Evolutionary conservation across 2,888 invertebrate species (phyloP), one percentile per base, ranked within the genome.

Genomic region (Zaprionus obscuricornis): DNA sequence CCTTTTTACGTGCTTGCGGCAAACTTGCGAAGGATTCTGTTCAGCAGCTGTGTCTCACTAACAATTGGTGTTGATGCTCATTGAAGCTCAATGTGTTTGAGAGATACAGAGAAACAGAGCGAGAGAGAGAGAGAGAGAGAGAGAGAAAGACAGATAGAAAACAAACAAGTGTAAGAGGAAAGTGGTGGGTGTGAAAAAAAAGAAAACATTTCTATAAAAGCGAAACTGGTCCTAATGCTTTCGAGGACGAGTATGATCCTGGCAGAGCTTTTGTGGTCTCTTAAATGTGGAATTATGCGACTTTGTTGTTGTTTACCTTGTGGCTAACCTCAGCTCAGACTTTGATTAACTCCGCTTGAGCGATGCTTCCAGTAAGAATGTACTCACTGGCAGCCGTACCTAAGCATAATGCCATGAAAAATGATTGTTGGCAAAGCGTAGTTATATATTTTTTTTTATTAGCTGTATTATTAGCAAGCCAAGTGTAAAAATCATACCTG

Each of bases 1-100:
- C 76, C 76, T 45, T 70, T 74, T 51, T 78, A 83, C 84, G 78
- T 83, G 78, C 66, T 29, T 39, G 68, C 34, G 58, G 29, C 56
- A 31, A 60, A 50, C 36, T 59, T 71, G 33, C 3, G 29, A 27
- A 16, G 16, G 31, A 18, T 13, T 42, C 17, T 20, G 42, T n/a
- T n/a, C n/a, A n/a, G n/a, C n/a, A 26, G 8, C 60, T 51, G 42
- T 34, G 46, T 5, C 11, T 20, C 18, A 10, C n/a, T n/a, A n/a
- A 49, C 74, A 62, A 59, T 64, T 66, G 63, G 74, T 68, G 60
- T 57, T 59, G 60, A 62, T 62, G 66, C 46, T 66, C 57, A 74
- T 66, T 70, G 74, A 66, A 56, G 18, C 6, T 8, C 8, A 7
- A 11, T 11, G n/a, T n/a, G n/a, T n/a, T n/a, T n/a, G 26, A n/a